These are phyloP conservation scores for Ormyrus thymus DNA, from an alignment of 2,888 invertebrate species.

Conservation along the genomic window DNA sequence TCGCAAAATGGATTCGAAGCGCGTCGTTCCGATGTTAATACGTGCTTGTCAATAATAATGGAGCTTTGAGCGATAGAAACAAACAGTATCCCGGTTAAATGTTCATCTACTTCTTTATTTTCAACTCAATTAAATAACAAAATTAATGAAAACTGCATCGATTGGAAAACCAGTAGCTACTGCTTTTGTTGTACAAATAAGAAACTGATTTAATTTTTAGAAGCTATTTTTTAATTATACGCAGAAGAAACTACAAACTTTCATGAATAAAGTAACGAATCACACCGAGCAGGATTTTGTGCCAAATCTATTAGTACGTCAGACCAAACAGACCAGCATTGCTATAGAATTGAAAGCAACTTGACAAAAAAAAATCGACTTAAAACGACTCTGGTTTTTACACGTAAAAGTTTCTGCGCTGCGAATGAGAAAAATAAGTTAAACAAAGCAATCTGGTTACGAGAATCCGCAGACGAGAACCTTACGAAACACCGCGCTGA, in stretches of 20 bases:
- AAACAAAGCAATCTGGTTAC: slow-evolving; percentile 10
- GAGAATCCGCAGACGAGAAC: not conserved
- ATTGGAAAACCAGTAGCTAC: no score
- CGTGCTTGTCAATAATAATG: slow-evolving; percentile 18
- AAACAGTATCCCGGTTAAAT: slow-evolving; percentile 4
- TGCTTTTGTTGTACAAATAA: no score
- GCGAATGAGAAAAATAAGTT: not conserved
- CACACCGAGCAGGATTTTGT: slow-evolving; percentile 15
- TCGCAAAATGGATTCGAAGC: not conserved
- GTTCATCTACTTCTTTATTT: not conserved
- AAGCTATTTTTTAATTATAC: not conserved
- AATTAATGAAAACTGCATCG: no score
- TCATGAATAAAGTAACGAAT: not conserved
- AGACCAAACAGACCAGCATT: not conserved
- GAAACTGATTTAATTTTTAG: no score
- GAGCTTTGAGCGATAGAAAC: not conserved
- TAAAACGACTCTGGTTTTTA: slow-evolving; percentile 1
- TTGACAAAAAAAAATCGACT: not conserved
- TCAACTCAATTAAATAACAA: not conserved
- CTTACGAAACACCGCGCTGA: slow-evolving; percentile 15
- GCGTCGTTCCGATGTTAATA: slow-evolving; percentile 11
- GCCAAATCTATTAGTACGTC: slow-evolving; percentile 18
- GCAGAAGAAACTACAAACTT: not conserved
- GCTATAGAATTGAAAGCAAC: no score
- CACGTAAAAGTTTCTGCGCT: slow-evolving; percentile 7